A percentile compares a stretch with the other conserved stretches of the same genome.
phyloP scores from a whole-genome alignment of 2,113 vertebrate genomes.

The Scopus umbretta region DNA sequence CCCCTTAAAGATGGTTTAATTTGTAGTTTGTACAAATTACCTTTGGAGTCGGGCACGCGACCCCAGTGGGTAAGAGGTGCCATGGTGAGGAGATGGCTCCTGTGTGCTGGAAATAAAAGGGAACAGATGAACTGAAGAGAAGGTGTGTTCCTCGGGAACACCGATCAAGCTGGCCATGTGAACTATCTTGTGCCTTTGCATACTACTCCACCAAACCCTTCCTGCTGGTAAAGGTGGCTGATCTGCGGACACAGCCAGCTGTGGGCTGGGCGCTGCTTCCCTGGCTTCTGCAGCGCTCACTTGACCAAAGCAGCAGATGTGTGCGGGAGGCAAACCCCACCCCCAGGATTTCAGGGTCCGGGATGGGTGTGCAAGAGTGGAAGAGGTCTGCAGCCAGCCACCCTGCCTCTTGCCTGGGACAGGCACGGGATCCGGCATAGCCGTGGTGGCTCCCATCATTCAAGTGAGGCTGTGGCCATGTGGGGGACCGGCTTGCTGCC shows the following conservation, averaged over 20 bases:
- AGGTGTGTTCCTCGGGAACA: neutral
- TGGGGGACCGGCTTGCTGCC: neutral
- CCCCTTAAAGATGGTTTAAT: neutral
- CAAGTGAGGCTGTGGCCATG: neutral
- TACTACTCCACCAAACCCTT: neutral
- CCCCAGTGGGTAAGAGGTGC: neutral
- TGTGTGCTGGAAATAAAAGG: neutral
- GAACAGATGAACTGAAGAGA: neutral
- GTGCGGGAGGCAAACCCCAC: neutral
- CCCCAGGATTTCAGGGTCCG: neutral
- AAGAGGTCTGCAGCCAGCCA: neutral
- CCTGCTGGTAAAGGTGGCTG: neutral
- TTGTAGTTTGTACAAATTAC: neutral
- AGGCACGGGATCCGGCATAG: neutral
- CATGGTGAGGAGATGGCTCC: neutral
- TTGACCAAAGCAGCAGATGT: neutral
- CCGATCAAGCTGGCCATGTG: accelerated
- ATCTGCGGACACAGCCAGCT: too few relatives aligned
- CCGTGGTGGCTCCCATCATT: accelerated
- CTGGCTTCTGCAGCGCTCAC: accelerated
- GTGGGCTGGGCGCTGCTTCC: accelerated
- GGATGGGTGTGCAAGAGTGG: neutral
- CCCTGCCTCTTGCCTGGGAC: neutral
- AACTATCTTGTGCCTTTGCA: neutral
- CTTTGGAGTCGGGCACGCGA: neutral